Base-by-base conservation (phyloP, 1,140 invertebrate genomes). In the Heliothis subflexa region DNA sequence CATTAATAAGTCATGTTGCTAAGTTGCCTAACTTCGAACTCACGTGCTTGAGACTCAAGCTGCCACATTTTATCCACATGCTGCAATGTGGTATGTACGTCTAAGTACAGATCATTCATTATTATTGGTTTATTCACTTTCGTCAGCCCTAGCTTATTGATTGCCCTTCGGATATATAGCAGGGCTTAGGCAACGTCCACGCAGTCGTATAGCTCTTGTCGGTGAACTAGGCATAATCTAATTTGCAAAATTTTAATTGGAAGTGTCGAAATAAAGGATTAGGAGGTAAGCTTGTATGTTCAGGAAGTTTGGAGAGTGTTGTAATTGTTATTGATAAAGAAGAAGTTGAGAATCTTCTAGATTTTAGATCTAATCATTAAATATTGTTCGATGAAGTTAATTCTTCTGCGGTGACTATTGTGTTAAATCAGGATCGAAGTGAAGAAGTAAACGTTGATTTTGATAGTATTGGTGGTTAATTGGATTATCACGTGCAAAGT, bases 111-210 rank as follows among this genome's bases (percentile, higher is more conserved):
- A 5, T 40, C 33, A 40, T 40, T 40, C 33, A 40, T 40, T 40
- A 40, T 40, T 40, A 18, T 55, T 18, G 1, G 16, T 18, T 18
- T 55, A 55, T 21, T 9, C 25, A 4, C 28, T 45, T 64, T 40
- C 61, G 45, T 16, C 66, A 70, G n/a, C 66, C 66, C 66, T 70
- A 14, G 4, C 18, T 9, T 4, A 25, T 49, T 18, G 45, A 3
- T 4, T 66, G 66, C 66, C 49, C 49, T 70, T 70, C 66, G 21
- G 66, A 52, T 70, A 70, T 70, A 70, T 49, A 57, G 71, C 40
- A 47, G 18, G 18, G 40, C 40, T 74, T 74, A 61, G 55, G 55
- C 40, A 59, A 59, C 14, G 55, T n/a, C 3, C 9, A 54, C 9
- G 52, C 70, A 73, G 33, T 73, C 45, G 62, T 21, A 49, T 66